A percentile compares a stretch with the other conserved stretches of the same genome.
These are phyloP conservation scores for Poeciliopsis occidentalis DNA, from an alignment of 2,113 vertebrate species.

Conservation along the genomic window DNA sequence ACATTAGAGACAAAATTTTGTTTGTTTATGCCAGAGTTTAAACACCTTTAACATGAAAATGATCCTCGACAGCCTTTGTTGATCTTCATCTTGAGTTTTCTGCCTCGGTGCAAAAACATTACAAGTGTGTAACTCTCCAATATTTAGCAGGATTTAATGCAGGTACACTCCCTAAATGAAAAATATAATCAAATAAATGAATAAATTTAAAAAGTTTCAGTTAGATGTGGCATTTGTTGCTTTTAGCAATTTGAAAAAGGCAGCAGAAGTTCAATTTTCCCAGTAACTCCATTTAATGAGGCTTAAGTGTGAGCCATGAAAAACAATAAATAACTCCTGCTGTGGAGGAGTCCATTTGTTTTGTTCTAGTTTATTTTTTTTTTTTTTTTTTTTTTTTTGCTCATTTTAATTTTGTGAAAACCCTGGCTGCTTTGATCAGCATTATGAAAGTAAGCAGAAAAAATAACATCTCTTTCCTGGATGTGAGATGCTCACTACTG, in stretches of 20 bases:
- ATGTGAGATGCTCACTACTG: background rate
- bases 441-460: constrained; percentile 31
- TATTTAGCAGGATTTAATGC: constrained; percentile 17
- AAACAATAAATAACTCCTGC: constrained; percentile 53
- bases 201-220: constrained; percentile 10
- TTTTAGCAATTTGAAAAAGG: constrained; percentile 35
- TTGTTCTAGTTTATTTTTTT: background rate
- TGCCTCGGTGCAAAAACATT: constrained; percentile 38
- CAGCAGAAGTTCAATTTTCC: constrained; percentile 15
- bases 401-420: constrained; percentile 49
- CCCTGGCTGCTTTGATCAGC: constrained; percentile 55
- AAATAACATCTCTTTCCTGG: background rate
- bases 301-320: constrained; percentile 41
- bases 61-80: background rate
- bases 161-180: background rate
- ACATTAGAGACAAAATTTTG: background rate
- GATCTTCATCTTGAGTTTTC: background rate
- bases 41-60: constrained; percentile 25
- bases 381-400: background rate
- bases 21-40: constrained; percentile 1
- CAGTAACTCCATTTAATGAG: constrained; percentile 42
- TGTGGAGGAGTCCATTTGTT: constrained; percentile 3
- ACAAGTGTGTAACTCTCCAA: constrained; percentile 33
- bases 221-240: constrained; percentile 34
- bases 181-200: background rate